Base-by-base conservation (phyloP, 2,797 vertebrate species). In the Xerus rutilus region DNA sequence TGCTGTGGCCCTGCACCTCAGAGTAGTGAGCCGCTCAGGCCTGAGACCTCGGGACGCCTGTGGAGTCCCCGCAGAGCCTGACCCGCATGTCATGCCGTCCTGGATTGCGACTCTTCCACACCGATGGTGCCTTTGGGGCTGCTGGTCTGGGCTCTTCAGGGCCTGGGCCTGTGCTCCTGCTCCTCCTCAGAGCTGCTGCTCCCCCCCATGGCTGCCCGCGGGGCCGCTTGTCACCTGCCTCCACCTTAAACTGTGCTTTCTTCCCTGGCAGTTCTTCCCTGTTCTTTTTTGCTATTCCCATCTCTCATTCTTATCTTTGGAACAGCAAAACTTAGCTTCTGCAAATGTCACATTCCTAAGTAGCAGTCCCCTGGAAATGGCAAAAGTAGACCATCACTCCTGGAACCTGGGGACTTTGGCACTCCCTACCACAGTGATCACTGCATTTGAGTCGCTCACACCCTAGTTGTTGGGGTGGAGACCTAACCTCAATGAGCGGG, bases 271-370 rank as follows among this genome's bases (percentile, higher is more conserved):
- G 45, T 81, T 87, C 81, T 85, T 49, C 25, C 7, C 0, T 52
- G 3, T 28, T 87, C 72, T 93, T 95, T 91, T 65, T 35, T 90
- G 0, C 81, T 79, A 2, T 67, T 79, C 32, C 47, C 43, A 1
- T 76, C 59, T 78, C 73, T 81, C 47, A 12, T 65, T 83, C 62
- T 70, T 88, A 0, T 67, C 81, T 90, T 93, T 84, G 54, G 57
- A 95, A 54, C n/a, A 94, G 43, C 67, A 95, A 45, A 87, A 57
- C 21, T 23, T 93, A 73, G 67, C 67, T 89, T 92, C 83, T 88
- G 43, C 83, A 92, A 89, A 52, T 6, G 57, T 69, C 47, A 32
- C 54, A 59, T 78, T 88, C 47, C 76, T 92, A 74, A 74, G 2
- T 67, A 32, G 13, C 17, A 74, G 72, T 73, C 52, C 20, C 8